Percentiles rank a stretch among this genome's conserved stretches.
Evolutionary conservation across 2,888 invertebrate species (phyloP).

Genomic region (Allolobophora icterica): DNA sequence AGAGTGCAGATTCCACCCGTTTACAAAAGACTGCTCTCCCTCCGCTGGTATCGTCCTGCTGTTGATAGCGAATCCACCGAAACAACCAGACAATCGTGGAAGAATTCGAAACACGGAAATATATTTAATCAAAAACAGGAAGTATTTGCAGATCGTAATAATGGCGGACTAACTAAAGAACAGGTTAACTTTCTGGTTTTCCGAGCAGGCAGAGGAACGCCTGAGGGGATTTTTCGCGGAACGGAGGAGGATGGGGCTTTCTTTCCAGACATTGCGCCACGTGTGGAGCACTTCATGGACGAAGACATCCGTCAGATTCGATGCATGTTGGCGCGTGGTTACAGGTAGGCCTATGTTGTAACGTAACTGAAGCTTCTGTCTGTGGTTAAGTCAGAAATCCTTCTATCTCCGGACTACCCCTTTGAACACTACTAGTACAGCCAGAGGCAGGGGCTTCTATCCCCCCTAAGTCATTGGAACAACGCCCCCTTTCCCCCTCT

Average conservation of each 20-base stretch:
- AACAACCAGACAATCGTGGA: not conserved
- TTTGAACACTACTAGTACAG: too few species aligned
- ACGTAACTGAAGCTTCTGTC: too few species aligned
- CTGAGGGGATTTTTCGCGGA: not conserved
- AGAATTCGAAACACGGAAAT: not conserved
- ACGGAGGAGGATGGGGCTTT: not conserved
- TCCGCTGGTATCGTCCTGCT: not conserved
- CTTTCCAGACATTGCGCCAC: not conserved
- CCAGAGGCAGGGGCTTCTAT: too few species aligned
- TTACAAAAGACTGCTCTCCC: not conserved
- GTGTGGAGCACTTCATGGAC: not conserved
- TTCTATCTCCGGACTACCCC: too few species aligned
- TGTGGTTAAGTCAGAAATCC: too few species aligned
- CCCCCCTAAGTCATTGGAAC: too few species aligned
- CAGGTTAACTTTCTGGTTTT: slow-evolving; percentile 6
- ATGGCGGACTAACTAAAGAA: not conserved
- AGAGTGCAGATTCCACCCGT: not conserved
- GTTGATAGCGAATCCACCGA: not conserved
- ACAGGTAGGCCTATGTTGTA: too few species aligned
- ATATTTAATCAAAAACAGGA: not conserved
- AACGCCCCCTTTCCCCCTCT: too few species aligned
- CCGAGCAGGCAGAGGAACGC: not conserved
- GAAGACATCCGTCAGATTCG: not conserved
- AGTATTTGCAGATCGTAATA: not conserved
- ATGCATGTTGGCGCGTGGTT: not conserved